Evolutionary conservation across 2,888 invertebrate genomes (phyloP), one percentile per base, ranked within the genome.

Genomic region (Podabrus alpinus): DNA sequence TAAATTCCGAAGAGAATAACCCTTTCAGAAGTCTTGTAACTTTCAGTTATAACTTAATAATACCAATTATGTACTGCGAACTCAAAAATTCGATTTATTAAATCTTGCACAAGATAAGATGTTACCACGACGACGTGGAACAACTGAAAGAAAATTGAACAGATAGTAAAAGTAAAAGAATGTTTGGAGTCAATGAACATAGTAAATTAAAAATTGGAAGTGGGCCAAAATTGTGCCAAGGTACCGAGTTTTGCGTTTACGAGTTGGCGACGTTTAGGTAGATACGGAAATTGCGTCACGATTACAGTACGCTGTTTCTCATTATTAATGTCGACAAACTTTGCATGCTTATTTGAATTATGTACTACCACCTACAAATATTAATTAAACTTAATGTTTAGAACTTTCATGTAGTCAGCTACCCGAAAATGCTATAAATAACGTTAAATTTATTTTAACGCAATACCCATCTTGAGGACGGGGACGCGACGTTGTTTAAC

Each of bases 321-420:
- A 60, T 71, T 71, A 71, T 71, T 71, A 71, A 71, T 66, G 71
- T 62, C 25, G 29, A 66, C 25, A 67, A 71, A 71, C 71, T 71
- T 66, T 66, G 67, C 67, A 66, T 59, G 67, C 59, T 59, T 71
- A 71, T 71, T 66, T 71, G 71, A 71, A 66, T 71, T 71, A 71
- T 71, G 59, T 67, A 59, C 71, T 71, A 24, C 24, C 66, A 29
- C 71, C 59, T 59, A 71, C 66, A 66, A 67, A n/a, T 66, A 21
- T 71, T 71, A 71, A 71, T 71, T 71, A 67, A 66, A 67, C 60
- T 71, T 61, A 67, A 60, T 71, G 24, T 24, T 25, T 25, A 15
- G 62, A 64, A 64, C 17, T 64, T 16, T 64, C 62, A 13, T 64
- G 62, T 64, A 64, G 62, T 64, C 62, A 64, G 62, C 21, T 64